Base-by-base conservation (phyloP, 92 coral and sea anemone genomes). In the Porites evermanni region DNA sequence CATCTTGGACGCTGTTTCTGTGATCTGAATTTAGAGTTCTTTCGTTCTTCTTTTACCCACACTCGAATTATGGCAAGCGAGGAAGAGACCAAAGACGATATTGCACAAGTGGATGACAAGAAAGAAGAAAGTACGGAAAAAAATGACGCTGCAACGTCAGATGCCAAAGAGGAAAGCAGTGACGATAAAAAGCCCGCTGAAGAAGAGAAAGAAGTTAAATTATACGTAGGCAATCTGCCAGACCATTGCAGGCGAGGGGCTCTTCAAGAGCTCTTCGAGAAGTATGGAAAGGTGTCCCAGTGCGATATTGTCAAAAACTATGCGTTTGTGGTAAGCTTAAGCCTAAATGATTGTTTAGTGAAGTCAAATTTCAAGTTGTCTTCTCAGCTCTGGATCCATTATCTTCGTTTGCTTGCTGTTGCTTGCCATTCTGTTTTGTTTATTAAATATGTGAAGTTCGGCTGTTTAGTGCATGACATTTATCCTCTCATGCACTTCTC, bases 231-330 rank as follows among this genome's bases (percentile, higher is more conserved):
- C 6, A 97, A 97, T 77, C 88, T 97, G 64, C 99, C 98, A 18
- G 99, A 97, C 77, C 91, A 92, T 74, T 97, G 99, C 78, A 82
- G 89, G 29, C 88, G 94, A 84, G 89, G 89, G 7, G 86, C 94
- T 44, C 90, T 97, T 58, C 74, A 91, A 75, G 94, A 91, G 47
- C 87, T 95, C 14, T 97, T 97, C 78, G 84, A 87, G 16, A 97
- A 97, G 83, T 93, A 93, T 74, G 99, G 99, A 4, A 89, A 85
- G 84, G 93, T 97, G 12, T 89, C 98, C 53, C 98, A 97, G 84
- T 97, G 99, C 69, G 99, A 97, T 70, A 88, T 94, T 76, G 97
- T 97, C 7, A 95, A 95, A 67, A 97, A 93, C 84, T 97, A 93
- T 77, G 99, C 99, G 10, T 97, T 97, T 76, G 99, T 97, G 95